These are phyloP conservation scores for Dryobota labecula DNA, from an alignment of 2,888 invertebrate genomes.

Conservation along the genomic window DNA sequence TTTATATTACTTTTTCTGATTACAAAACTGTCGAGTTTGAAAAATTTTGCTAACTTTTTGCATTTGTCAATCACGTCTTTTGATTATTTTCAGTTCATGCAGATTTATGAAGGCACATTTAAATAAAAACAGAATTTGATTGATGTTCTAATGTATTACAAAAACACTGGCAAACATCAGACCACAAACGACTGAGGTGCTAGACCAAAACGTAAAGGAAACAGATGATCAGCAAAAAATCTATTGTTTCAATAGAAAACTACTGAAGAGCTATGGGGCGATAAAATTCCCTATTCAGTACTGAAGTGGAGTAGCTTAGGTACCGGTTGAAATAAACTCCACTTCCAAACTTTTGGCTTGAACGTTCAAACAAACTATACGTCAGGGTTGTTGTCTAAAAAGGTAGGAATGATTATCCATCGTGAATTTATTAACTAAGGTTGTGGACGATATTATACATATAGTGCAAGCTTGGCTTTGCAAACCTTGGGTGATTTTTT, in stretches of 20 bases:
- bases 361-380: constrained; percentile 6
- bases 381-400: background rate
- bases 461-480: background rate
- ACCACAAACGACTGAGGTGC: constrained; percentile 6
- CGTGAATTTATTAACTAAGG: background rate
- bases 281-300: constrained; percentile 29
- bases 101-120: background rate
- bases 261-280: constrained; percentile 16
- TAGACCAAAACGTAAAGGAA: constrained; percentile 46
- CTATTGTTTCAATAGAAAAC: constrained; percentile 17
- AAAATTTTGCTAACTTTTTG: background rate
- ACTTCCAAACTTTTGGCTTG: constrained; percentile 32
- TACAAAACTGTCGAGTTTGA: background rate
- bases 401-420: too few species aligned
- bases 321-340: constrained; percentile 22
- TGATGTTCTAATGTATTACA: background rate
- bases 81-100: background rate
- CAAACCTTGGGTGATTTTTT: too few species aligned
- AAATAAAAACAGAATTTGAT: background rate
- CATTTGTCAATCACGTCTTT: background rate
- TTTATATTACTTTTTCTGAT: too few species aligned
- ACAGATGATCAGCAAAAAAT: constrained; percentile 16
- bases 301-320: background rate
- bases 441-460: background rate
- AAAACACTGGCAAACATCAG: constrained; percentile 10